Evolutionary conservation across 1,140 invertebrate genomes (phyloP).

Genomic region (Listronotus bonariensis): DNA sequence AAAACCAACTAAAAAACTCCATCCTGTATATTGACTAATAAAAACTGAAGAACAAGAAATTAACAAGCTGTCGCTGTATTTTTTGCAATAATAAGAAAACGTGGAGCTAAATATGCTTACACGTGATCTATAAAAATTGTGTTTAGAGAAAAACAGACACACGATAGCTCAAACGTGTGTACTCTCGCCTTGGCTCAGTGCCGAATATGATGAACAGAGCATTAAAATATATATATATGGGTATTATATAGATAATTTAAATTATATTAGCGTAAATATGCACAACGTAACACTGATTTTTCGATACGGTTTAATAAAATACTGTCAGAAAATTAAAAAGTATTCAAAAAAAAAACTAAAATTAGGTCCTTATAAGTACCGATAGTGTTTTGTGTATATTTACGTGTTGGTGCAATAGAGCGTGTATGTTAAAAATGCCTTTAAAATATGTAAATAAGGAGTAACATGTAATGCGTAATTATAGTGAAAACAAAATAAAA

Average conservation of each 20-base stretch:
- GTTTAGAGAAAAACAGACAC: conserved; percentile 51
- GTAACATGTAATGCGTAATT: conserved; percentile 3
- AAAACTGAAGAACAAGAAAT: conserved; percentile 8
- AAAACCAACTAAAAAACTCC: conserved; percentile 26
- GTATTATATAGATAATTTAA: not conserved
- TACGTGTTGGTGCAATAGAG: too few species aligned
- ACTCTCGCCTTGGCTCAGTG: conserved; percentile 48
- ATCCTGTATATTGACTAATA: conserved; percentile 31
- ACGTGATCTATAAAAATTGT: conserved; percentile 27
- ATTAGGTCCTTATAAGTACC: conserved; percentile 8
- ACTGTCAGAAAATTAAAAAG: conserved; percentile 7
- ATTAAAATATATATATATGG: conserved; percentile 28
- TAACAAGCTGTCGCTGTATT: conserved; percentile 27
- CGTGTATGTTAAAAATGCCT: too few species aligned
- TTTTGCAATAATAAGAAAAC: conserved; percentile 34
- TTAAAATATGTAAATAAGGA: not conserved
- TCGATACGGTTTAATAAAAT: conserved; percentile 1
- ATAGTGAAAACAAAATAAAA: conserved; percentile 15
- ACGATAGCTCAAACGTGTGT: conserved; percentile 57
- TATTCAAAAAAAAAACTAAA: too few species aligned
- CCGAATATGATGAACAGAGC: conserved; percentile 51
- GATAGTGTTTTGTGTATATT: not conserved
- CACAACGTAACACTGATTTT: conserved; percentile 4
- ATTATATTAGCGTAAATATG: conserved; percentile 8
- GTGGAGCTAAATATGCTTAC: conserved; percentile 35